phyloP scores from a whole-genome alignment of 2,888 invertebrate genomes.

The Andrena bicolor region DNA sequence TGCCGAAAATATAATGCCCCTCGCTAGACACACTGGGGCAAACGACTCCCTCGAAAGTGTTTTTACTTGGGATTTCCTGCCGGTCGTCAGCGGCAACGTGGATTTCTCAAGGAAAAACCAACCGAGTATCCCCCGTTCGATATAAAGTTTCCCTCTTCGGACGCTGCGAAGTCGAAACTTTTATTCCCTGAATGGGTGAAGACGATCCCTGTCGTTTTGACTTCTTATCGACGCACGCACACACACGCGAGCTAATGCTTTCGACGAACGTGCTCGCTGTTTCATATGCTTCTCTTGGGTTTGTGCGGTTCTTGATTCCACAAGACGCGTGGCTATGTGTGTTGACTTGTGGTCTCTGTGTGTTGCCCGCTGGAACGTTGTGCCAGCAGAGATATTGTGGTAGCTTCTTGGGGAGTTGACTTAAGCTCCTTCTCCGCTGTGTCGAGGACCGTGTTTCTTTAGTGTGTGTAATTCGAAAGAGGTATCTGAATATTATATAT shows the following conservation, averaged over 20 bases:
- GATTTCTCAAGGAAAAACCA: constrained; percentile 15
- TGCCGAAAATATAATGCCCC: constrained; percentile 43
- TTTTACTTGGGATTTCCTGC: constrained; percentile 27
- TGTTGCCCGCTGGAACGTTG: too few relatives aligned
- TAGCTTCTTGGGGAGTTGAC: too few relatives aligned
- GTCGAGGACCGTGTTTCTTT: too few relatives aligned
- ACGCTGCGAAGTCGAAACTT: background rate
- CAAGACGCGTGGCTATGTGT: background rate
- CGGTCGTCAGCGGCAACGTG: background rate
- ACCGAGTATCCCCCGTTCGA: background rate
- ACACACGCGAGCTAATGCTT: background rate
- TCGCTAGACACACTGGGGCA: constrained; percentile 11
- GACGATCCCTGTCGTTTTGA: background rate
- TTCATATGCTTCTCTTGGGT: background rate
- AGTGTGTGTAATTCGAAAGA: too few relatives aligned
- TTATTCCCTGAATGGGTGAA: background rate
- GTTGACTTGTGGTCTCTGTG: background rate
- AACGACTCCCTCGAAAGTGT: constrained; percentile 12
- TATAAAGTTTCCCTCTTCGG: background rate
- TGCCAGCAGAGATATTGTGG: too few relatives aligned
- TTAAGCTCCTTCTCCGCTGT: too few relatives aligned
- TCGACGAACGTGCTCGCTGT: background rate
- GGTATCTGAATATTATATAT: too few relatives aligned
- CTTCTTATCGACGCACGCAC: background rate
- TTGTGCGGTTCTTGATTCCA: background rate